Conservation (phyloP, 23 tunicate species). For the Ascidia mentula region DNA sequence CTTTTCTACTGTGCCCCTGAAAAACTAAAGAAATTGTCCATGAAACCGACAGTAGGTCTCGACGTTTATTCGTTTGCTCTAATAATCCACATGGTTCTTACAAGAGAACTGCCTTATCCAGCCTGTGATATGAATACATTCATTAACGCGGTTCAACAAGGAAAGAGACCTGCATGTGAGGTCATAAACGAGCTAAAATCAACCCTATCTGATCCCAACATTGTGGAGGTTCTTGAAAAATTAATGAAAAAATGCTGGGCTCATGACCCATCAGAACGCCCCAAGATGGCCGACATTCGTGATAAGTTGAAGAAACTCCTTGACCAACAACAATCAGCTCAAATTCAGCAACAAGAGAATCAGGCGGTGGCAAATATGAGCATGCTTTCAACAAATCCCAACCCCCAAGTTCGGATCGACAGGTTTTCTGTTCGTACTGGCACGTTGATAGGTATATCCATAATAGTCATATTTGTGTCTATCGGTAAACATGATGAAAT, state of each 20-base stretch:
- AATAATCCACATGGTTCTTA: neutral
- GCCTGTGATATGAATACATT: neutral
- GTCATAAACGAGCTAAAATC: neutral
- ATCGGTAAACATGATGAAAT: too few species aligned
- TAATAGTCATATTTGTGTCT: too few species aligned
- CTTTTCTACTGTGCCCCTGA: neutral
- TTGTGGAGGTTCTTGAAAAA: neutral
- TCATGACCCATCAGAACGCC: neutral
- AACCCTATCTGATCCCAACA: neutral
- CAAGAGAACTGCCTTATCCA: neutral
- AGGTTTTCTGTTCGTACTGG: too few species aligned
- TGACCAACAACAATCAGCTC: neutral
- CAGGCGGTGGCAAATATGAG: too few species aligned
- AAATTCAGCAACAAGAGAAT: neutral
- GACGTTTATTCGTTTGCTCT: neutral
- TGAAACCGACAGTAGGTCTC: neutral
- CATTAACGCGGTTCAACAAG: neutral
- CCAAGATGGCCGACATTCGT: neutral
- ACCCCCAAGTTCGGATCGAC: too few species aligned
- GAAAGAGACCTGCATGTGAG: neutral
- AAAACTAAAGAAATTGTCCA: neutral
- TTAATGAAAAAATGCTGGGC: neutral
- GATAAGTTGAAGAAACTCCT: neutral
- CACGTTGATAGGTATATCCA: too few species aligned
- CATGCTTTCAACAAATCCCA: too few species aligned